Evolutionary conservation across 2,113 vertebrate genomes (phyloP), one percentile per base, ranked within the genome.

Genomic region (Hypomesus transpacificus): DNA sequence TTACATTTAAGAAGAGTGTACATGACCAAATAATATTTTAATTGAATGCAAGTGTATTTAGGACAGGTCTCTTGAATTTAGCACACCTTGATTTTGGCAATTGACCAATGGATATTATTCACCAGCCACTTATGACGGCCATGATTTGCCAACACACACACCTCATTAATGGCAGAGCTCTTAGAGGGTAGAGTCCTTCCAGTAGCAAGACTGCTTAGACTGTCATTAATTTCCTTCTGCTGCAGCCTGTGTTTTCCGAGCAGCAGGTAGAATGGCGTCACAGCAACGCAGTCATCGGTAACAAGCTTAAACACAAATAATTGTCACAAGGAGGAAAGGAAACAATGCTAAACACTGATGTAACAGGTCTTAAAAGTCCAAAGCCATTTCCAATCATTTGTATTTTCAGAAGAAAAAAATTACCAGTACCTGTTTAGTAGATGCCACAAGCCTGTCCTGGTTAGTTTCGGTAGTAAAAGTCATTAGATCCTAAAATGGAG

Each of bases 201-300:
- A 1, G 87, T 17, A 1, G 68, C 56, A 71, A 75, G 81, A 63
- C 77, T 61, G 69, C 67, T 66, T 50, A 77, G 53, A 2, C 0
- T 1, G 46, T 74, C 81, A 31, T 57, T 63, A 31, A 82, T 83
- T 3, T 86, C 82, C 46, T 84, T 87, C 53, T 91, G 89, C 22
- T 18, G 86, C 24, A 83, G 84, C 22, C 84, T 86, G 73, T 94
- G 95, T 82, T 94, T 96, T 71, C 95, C 95, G 89, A 99, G 39
- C 26, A 98, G 86, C 82, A 96, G 85, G 84, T 92, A 91, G 84
- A 99, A 98, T 0, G 96, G 95, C 0, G 96, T 98, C 79, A 93
- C 80, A 4, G 94, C 91, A 24, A 96, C 90, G 21, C 86, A 93
- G 88, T 96, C 95, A 34, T 96, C 94, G 28, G 95, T 87, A 70